Evolutionary conservation across 2,888 invertebrate genomes (phyloP).

Genomic region (Chouioia cunea): DNA sequence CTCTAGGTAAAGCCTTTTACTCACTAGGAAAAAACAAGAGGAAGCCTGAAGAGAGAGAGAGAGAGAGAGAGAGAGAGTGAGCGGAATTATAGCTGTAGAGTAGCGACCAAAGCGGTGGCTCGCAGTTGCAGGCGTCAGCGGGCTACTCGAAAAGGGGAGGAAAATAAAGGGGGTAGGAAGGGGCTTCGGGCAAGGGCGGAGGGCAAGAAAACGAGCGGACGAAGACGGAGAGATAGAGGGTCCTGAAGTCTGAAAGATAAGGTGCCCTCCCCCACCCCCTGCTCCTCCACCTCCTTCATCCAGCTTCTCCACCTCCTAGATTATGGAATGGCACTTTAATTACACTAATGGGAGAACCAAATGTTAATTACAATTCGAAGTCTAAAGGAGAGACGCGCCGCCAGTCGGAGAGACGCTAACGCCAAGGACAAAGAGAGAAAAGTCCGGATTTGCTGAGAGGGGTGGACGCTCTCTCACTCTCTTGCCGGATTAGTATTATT

Average conservation of each 20-base stretch:
- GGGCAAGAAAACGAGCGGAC: slow-evolving; percentile 41
- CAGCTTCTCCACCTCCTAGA: slow-evolving; percentile 68
- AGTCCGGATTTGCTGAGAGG: slow-evolving; percentile 51
- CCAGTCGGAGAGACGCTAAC: slow-evolving; percentile 43
- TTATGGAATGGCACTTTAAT: slow-evolving; percentile 80
- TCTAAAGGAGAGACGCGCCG: slow-evolving; percentile 71
- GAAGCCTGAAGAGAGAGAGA: too few species aligned
- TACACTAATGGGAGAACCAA: slow-evolving; percentile 82
- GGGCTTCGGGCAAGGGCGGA: not conserved
- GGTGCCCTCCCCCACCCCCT: slow-evolving; percentile 52
- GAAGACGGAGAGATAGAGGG: slow-evolving; percentile 47
- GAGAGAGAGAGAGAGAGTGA: not conserved
- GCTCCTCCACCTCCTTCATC: too few species aligned
- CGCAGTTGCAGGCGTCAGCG: too few species aligned
- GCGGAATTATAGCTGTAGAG: not conserved
- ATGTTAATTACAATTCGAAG: slow-evolving; percentile 82
- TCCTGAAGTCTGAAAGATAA: slow-evolving; percentile 69
- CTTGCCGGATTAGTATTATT: slow-evolving; percentile 67
- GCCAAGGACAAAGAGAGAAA: slow-evolving; percentile 40
- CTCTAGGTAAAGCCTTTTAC: slow-evolving; percentile 12
- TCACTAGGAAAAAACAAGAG: not conserved
- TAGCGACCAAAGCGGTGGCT: too few species aligned
- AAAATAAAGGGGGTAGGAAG: slow-evolving; percentile 2
- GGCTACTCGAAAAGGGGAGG: too few species aligned
- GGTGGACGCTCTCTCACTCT: slow-evolving; percentile 51